Evolutionary conservation across 2,797 vertebrate species (phyloP), one percentile per base, ranked within the genome.

Genomic region (Craterocephalus amniculus): DNA sequence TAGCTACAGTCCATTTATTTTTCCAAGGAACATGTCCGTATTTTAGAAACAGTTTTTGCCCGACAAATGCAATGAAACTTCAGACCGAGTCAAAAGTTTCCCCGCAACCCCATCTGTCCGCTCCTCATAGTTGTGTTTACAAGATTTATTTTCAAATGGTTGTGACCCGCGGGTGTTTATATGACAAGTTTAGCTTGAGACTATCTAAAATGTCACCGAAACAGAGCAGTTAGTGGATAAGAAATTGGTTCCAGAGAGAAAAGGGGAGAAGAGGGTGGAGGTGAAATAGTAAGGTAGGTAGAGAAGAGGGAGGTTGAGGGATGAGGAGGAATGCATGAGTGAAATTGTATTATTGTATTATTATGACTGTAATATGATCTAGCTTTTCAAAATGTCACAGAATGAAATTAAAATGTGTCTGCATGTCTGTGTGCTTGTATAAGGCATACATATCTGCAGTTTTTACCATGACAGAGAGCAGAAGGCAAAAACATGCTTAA

Each of bases 111-210:
- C 63, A n/a, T 69, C 67, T 26, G 55, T 66, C 67, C 67, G 31
- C 62, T 75, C n/a, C 31, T 63, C 4, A n/a, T n/a, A 76, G 43
- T 63, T 67, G 48, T 83, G 83, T 87, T 87, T 85, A 84, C 80
- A 82, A 67, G 73, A 74, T 70, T 77, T 63, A 80, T 81, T 84
- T 87, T 80, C 29, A 89, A 84, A 88, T 74, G 63, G 67, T 65
- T 70, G 55, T 72, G 87, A 88, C 83, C 86, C 57, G 71, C 24
- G 61, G 87, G 70, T 81, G 87, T 89, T 89, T 87, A 83, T 77
- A 74, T 65, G 80, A 67, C 35, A 24, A 54, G 63, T 85, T 86
- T 80, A 74, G 72, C 61, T 79, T 60, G 64, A 76, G 75, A 88
- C 74, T 63, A 79, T 81, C 69, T 80, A 45, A 85, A 79, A 80